Evolutionary conservation across 2,113 vertebrate species (phyloP), one percentile per base, ranked within the genome.

Genomic region (Accipiter virgatus): DNA sequence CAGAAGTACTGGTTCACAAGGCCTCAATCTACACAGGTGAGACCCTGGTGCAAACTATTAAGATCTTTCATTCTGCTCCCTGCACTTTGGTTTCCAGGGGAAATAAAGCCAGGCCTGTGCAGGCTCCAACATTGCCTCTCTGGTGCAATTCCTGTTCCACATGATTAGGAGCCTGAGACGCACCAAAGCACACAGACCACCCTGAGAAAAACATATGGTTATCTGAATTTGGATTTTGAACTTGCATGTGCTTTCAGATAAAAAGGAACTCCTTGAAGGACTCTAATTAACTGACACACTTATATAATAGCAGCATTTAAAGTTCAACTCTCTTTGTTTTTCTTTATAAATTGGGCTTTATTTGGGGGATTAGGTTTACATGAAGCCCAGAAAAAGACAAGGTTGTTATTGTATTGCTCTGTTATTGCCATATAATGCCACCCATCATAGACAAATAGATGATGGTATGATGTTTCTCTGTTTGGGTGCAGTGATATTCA

Each of bases 381-480:
- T 29, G 52, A 86, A 84, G 83, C 45, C 23, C 21, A 40, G 67
- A 47, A 86, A 61, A 82, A 62, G 36, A 88, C 75, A 94, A 92
- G 25, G 23, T 34, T 83, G 32, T 20, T 14, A 7, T 90, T 97
- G 80, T 95, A 38, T 61, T 86, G 6, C 50, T 90, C 62, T 90
- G 8, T 38, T 81, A 47, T 58, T 89, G 74, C 36, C 67, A n/a
- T 61, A 18, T 32, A 81, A 87, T 87, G 45, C 47, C 50, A 80
- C 6, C 67, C 55, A 31, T 38, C 71, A n/a, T 2, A 73, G 92
- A 86, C 55, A 52, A 73, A 75, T 62, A 74, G 47, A 52, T 68
- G 56, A 36, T 48, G 38, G 73, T 78, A 45, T 95, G 88, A 38
- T 70, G 56, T 97, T 96, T 95, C 92, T 72, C 73, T 89, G 27